Conservation (phyloP, 30 jellyfish, hydroid and myxozoan species). For the Phacellophora camtschatica region DNA sequence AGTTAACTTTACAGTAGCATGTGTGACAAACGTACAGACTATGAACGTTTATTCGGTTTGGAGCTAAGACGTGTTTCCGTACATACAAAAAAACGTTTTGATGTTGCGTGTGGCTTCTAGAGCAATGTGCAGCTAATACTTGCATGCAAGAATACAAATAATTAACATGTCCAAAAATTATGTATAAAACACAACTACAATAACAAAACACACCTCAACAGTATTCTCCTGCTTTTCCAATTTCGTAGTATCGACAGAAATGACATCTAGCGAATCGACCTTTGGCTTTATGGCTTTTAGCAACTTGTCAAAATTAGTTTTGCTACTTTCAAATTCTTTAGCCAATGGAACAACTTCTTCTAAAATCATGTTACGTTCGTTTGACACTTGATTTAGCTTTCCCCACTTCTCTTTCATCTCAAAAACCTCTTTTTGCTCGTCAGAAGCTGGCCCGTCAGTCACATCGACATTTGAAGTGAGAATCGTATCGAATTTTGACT, state of each 20-base stretch:
- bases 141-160: no score
- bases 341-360: slow-evolving; percentile 71
- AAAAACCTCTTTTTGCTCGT: slow-evolving; percentile 22
- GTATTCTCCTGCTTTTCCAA: slow-evolving; percentile 64
- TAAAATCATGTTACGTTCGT: slow-evolving; percentile 55
- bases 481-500: slow-evolving; percentile 59
- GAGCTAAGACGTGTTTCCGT: no score
- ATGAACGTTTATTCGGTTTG: no score
- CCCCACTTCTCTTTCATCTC: slow-evolving; percentile 66
- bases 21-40: no score
- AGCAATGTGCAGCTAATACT: no score
- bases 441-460: slow-evolving; percentile 15
- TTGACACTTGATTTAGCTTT: slow-evolving; percentile 22
- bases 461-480: slow-evolving; percentile 43
- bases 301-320: slow-evolving; percentile 48
- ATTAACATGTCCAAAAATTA: no score
- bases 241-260: slow-evolving; percentile 58
- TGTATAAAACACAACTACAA: no score
- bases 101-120: no score
- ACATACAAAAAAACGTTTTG: no score
- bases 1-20: no score
- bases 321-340: slow-evolving; percentile 11
- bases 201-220: slow-evolving; percentile 32
- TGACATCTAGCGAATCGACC: slow-evolving; percentile 50
- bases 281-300: slow-evolving; percentile 58